Base-by-base conservation (phyloP, 2,888 invertebrate genomes). In the Eilema griseolum region DNA sequence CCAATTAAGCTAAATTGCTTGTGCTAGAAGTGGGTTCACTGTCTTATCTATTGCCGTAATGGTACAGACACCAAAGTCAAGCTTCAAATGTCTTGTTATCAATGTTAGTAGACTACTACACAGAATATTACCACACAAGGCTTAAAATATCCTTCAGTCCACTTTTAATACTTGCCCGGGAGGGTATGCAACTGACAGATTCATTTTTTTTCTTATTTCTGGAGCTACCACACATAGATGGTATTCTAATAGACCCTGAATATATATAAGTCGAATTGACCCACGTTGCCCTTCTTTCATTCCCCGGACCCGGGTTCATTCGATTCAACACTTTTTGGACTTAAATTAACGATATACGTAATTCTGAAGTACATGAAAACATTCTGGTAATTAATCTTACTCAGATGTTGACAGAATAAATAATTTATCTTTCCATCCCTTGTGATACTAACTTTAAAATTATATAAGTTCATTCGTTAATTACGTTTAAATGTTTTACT, bases 361-460 rank as follows among this genome's bases (percentile, higher is more conserved):
- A 52, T 52, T 52, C 20, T 10, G 20, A 52, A 52, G 52, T 52
- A 52, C 10, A 10, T 2, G 52, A 52, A 52, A 7, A 46, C 46
- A 46, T 52, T 52, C 8, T 52, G 52, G 20, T 52, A 52, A 52
- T 52, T n/a, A 52, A 52, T 52, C 52, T 52, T n/a, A 0, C 2
- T 52, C 52, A 52, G 10, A n/a, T 52, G n/a, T 52, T 52, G n/a
- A 52, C 52, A 10, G n/a, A 20, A n/a, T 52, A 52, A 52, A 52
- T 52, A n/a, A 52, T 52, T 52, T n/a, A 52, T n/a, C 52, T 52
- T 52, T n/a, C 52, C 52, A n/a, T 52, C 52, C n/a, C 52, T 20
- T 20, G 46, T 46, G 20, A 20, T 46, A n/a, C 52, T n/a, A 52
- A 52, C 52, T 52, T 52, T 52, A 52, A 52, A 52, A 20, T 46